phyloP scores from a whole-genome alignment of 2,113 vertebrate species.

The Oxygymnocypris stewartii region DNA sequence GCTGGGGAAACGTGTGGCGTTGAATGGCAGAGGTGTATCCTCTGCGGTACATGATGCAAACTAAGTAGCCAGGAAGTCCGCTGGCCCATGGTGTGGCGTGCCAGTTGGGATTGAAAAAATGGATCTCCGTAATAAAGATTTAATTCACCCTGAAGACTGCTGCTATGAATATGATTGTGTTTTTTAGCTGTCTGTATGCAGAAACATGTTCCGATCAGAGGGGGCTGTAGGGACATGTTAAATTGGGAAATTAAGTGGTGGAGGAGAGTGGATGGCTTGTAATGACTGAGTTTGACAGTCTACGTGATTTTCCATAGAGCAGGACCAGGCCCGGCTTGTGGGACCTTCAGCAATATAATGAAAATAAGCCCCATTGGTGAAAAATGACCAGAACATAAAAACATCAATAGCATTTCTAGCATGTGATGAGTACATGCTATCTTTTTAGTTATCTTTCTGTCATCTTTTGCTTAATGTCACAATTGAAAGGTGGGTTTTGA shows the following conservation, averaged over 20 bases:
- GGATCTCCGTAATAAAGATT: constrained; percentile 21
- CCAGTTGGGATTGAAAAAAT: constrained; percentile 18
- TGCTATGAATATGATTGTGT: constrained; percentile 58
- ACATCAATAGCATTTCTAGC: not conserved
- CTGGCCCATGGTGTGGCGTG: not conserved
- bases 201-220: constrained; percentile 54
- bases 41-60: constrained; percentile 17
- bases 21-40: constrained; percentile 18
- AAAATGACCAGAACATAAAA: not conserved
- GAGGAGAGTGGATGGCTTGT: constrained; percentile 52
- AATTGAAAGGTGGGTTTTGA: not conserved
- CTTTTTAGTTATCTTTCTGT: not conserved
- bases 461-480: not conserved
- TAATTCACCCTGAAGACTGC: constrained; percentile 39
- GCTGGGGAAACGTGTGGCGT: constrained; percentile 34
- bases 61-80: constrained; percentile 25
- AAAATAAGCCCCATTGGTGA: not conserved
- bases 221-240: constrained; percentile 51
- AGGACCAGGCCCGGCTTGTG: not conserved
- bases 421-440: not conserved
- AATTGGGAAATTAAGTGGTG: constrained; percentile 52
- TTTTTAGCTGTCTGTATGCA: constrained; percentile 53
- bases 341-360: not conserved
- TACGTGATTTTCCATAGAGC: constrained; percentile 52
- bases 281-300: constrained; percentile 56